Conservation (phyloP, 2,113 vertebrate species). For the Trematomus loennbergii region DNA sequence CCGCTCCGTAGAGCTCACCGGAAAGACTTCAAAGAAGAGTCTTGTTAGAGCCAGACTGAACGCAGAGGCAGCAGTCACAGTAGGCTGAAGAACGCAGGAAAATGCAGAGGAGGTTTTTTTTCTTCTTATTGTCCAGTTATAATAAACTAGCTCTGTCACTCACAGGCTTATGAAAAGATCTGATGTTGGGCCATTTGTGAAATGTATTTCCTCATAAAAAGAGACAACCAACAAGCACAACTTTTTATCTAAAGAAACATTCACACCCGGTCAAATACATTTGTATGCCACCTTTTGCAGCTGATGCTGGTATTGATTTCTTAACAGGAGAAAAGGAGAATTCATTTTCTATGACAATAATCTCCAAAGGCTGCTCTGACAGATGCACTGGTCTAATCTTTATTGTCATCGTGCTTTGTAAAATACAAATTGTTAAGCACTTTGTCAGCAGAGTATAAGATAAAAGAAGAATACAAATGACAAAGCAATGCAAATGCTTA, state of each 20-base stretch:
- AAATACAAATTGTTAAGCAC: no score
- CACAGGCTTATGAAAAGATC: background rate
- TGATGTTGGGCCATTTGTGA: slow-evolving; percentile 13
- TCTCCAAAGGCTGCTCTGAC: background rate
- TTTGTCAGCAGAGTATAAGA: no score
- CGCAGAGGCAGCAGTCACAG: background rate
- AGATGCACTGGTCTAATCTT: background rate
- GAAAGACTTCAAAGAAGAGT: background rate
- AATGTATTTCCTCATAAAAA: background rate
- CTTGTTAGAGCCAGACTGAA: background rate
- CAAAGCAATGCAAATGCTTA: background rate
- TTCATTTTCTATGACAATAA: background rate
- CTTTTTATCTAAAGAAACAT: background rate
- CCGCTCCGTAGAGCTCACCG: no score
- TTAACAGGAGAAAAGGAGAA: background rate
- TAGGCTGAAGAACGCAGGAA: background rate
- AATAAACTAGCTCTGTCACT: background rate
- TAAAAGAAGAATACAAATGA: no score
- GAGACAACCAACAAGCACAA: no score
- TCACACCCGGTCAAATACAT: background rate
- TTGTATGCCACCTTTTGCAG: background rate
- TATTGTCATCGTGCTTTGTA: no score
- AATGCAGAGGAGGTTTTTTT: background rate
- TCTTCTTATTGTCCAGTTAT: background rate
- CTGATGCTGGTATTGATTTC: background rate